Evolutionary conservation across 1,140 invertebrate genomes (phyloP), one percentile per base, ranked within the genome.

Genomic region (Thrips palmi): DNA sequence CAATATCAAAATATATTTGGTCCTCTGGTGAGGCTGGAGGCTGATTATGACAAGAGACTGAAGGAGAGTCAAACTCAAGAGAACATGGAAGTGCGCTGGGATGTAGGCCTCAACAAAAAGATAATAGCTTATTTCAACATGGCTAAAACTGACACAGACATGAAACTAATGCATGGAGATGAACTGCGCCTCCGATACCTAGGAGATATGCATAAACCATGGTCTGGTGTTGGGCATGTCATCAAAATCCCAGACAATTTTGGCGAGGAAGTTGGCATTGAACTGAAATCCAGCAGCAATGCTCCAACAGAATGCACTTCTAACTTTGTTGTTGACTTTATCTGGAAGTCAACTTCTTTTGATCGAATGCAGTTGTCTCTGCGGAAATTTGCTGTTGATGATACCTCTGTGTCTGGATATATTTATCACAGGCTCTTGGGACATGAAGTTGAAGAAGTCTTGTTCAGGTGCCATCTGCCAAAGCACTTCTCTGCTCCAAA

Each of bases 131-230:
- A 92, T 58, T 98, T 99, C 50, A 87, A 86, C 46, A 62, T 98
- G n/a, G 87, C 92, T 1, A 94, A 96, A 59, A 93, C 89, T 7
- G 89, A 97, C 45, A 32, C 48, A 68, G 92, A 96, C 52, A 93
- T 97, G 84, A 88, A 96, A 56, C 58, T 98, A n/a, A 98, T 98
- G 93, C 92, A 96, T 52, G 96, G 94, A 14, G 96, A 99, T 67
- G 94, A 99, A 59, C 57, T 99, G 15, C 68, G 87, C 43, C 61
- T 99, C 22, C 75, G 89, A 44, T 97, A 97, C 53, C 68, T 93
- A 4, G 89, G 89, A 3, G 91, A 97, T 53, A 53, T 87, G 43
- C 86, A 91, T 51, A 91, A 87, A 50, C 67, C 79, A 0, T 98
- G 96, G 93, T 81, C 77, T 21, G 89, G 89, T 18, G 81, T 96